Base-by-base conservation (phyloP, 2,888 invertebrate species). In the Odontocolon sp. region DNA sequence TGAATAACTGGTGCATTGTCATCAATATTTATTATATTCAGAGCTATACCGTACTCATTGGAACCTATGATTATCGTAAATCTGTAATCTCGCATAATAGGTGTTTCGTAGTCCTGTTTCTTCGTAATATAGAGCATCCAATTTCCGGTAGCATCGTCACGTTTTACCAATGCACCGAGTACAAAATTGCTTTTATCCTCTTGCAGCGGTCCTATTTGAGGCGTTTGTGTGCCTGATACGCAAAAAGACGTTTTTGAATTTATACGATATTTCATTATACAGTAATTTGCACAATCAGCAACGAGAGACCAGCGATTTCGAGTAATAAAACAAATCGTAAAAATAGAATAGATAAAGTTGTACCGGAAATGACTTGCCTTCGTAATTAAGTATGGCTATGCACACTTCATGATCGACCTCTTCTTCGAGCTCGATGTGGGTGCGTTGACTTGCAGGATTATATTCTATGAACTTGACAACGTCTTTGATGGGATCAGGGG, bases 31-130 rank as follows among this genome's bases (percentile, higher is more conserved):
- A 90, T 88, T 14, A 92, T 91, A 2, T 83, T 76, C 8, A 93
- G 89, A 1, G 90, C 85, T 45, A 93, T 91, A 28, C 78, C 64
- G 36, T 87, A n/a, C 54, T 85, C 88, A 0, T 84, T 78, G 16
- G 63, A 79, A 11, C 82, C 81, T 4, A 92, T 83, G 8, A 87
- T 83, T 81, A 90, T 79, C 28, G 77, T 56, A 76, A 93, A 92
- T 76, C 87, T 82, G 84, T 93, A 93, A 8, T 75, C 73, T 75
- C 86, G 88, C 91, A 92, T 92, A 2, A 83, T 85, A 0, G 90
- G 88, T 1, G 90, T 91, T 82, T 93, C 93, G 84, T 87, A 93
- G 85, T 93, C 93, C 84, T 93, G 93, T 69, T 92, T 92, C 81
- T 74, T 84, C 33, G 85, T 86, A 18, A 90, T 83, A 23, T 74